Conservation (phyloP, 2,888 invertebrate species). For the Toxonevra muliebris region DNA sequence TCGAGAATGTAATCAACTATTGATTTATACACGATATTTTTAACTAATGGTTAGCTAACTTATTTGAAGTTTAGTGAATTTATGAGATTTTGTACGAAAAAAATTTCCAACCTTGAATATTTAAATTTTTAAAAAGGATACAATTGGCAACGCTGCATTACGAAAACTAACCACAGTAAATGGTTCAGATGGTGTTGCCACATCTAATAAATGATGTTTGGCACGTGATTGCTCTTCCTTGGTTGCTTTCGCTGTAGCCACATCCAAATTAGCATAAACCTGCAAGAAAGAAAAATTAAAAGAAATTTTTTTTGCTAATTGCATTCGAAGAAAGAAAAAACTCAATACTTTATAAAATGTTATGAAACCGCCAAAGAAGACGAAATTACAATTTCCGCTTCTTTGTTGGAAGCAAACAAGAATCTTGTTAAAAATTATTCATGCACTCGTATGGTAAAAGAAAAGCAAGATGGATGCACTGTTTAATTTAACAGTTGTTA, state of each 20-base stretch:
- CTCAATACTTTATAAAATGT: neutral
- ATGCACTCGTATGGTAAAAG: constrained; percentile 4
- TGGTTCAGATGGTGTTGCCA: constrained; percentile 80
- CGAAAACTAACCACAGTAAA: constrained; percentile 88
- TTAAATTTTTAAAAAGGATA: constrained; percentile 61
- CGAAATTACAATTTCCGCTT: constrained; percentile 5
- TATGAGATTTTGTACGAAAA: too few species aligned
- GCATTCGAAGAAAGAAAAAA: neutral
- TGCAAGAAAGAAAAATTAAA: constrained; percentile 62
- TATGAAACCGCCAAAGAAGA: neutral
- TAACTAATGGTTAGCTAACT: too few species aligned
- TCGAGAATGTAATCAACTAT: too few species aligned
- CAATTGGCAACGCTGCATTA: constrained; percentile 81
- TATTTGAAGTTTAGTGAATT: too few species aligned
- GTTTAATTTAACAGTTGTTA: constrained; percentile 11
- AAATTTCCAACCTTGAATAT: neutral
- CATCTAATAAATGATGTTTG: constrained; percentile 89
- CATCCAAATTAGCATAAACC: constrained; percentile 93
- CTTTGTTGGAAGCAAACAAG: neutral
- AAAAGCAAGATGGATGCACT: constrained; percentile 3
- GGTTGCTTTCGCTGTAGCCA: constrained; percentile 94
- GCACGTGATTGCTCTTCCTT: constrained; percentile 77
- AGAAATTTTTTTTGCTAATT: neutral
- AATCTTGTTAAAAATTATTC: constrained; percentile 13
- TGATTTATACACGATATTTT: too few species aligned